Conservation (phyloP, 2,888 invertebrate species). For the Sycophila texana region DNA sequence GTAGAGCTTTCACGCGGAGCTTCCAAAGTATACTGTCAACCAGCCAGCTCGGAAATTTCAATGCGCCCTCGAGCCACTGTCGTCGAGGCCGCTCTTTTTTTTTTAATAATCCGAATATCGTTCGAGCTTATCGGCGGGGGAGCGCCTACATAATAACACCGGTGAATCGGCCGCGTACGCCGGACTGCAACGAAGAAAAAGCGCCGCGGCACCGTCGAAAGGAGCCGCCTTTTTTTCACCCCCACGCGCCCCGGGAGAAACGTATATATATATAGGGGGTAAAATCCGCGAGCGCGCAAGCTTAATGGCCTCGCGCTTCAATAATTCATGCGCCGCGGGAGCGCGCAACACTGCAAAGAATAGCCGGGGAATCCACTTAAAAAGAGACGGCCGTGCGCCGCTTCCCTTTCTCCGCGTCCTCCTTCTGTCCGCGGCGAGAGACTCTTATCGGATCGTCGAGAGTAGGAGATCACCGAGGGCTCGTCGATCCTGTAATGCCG, state of each 20-base stretch:
- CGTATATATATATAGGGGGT: background rate
- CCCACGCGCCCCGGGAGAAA: background rate
- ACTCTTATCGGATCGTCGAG: conserved; percentile 40
- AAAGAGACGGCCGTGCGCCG: conserved; percentile 3
- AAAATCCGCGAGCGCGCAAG: conserved; percentile 25
- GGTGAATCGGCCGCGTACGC: conserved; percentile 30
- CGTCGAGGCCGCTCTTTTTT: background rate
- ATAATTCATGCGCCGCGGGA: conserved; percentile 46
- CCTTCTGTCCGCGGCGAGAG: background rate
- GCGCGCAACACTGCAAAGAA: background rate
- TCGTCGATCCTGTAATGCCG: background rate
- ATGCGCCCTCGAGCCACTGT: background rate
- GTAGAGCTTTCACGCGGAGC: no score
- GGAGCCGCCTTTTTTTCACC: conserved; percentile 14
- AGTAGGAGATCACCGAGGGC: background rate
- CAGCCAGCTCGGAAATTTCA: background rate
- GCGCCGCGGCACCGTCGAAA: conserved; percentile 24
- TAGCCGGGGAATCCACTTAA: conserved; percentile 37
- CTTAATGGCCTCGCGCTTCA: conserved; percentile 44
- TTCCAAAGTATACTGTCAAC: no score
- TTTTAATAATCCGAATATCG: conserved; percentile 36
- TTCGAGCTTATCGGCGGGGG: conserved; percentile 4
- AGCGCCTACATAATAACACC: background rate
- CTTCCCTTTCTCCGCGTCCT: background rate
- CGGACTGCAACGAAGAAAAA: conserved; percentile 8